Percentiles rank a stretch among this genome's conserved stretches.
These are phyloP conservation scores for Folsomia candida DNA, from an alignment of 2,888 invertebrate genomes.

Conservation along the genomic window DNA sequence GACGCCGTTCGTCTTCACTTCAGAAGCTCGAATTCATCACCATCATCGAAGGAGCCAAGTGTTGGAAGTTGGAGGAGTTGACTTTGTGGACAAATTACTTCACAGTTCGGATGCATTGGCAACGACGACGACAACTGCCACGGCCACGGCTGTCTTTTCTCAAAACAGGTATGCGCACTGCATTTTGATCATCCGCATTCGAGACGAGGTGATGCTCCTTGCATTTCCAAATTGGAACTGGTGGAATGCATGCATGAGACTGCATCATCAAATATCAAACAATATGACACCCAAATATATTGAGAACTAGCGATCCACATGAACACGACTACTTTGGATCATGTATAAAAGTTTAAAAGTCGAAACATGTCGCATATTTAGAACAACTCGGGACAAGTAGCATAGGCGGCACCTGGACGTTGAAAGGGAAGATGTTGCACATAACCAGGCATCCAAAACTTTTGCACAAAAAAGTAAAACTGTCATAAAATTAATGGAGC, in stretches of 20 bases:
- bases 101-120: not conserved
- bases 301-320: too few relatives aligned
- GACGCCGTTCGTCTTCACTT: constrained; percentile 46
- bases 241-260: too few relatives aligned
- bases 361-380: too few relatives aligned
- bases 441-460: not conserved
- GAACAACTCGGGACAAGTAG: too few relatives aligned
- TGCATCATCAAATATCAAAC: too few relatives aligned
- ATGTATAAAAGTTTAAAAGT: too few relatives aligned
- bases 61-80: constrained; percentile 24
- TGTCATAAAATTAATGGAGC: not conserved
- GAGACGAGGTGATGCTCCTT: not conserved
- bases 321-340: too few relatives aligned
- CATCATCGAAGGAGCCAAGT: constrained; percentile 26
- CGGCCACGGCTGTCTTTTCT: constrained; percentile 3
- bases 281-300: too few relatives aligned
- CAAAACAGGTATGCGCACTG: constrained; percentile 44
- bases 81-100: not conserved
- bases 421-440: too few relatives aligned
- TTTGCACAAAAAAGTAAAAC: not conserved
- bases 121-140: not conserved
- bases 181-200: constrained; percentile 17
- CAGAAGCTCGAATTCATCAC: constrained; percentile 37
- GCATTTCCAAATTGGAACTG: constrained; percentile 6
- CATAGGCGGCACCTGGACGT: not conserved